A percentile compares a stretch with the other conserved stretches of the same genome.
These are phyloP conservation scores for Cariama cristata DNA, from an alignment of 2,113 vertebrate genomes.

Conservation along the genomic window DNA sequence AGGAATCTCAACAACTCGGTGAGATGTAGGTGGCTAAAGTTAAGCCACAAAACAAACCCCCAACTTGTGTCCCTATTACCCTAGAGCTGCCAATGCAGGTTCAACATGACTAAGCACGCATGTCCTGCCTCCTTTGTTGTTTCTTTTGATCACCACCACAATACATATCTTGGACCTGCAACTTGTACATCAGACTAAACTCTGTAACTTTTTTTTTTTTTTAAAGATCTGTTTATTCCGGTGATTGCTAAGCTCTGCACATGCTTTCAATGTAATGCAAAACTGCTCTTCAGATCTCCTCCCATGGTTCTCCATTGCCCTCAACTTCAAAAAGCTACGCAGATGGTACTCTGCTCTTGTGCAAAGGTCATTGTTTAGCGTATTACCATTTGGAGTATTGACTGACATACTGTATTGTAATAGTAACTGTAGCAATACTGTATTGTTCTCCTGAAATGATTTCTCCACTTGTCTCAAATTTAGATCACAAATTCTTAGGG, in stretches of 20 bases:
- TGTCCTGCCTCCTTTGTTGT: neutral
- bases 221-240: neutral
- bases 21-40: neutral
- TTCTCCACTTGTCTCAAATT: neutral
- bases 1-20: neutral
- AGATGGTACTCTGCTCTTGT: neutral
- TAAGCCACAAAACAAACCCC: neutral
- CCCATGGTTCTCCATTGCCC: neutral
- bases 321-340: neutral
- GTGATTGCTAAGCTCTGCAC: neutral
- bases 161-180: neutral
- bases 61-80: rapidly evolving
- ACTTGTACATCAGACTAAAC: neutral
- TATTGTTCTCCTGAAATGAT: neutral
- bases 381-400: neutral
- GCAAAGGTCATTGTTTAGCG: neutral
- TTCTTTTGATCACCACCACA: neutral
- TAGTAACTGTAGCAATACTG: neutral
- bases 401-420: neutral
- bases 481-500: neutral
- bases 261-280: neutral
- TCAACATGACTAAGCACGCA: neutral
- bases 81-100: neutral
- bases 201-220: neutral
- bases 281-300: neutral